phyloP scores from a whole-genome alignment of 2,797 vertebrate species.

The Yasuhikotakia modesta region DNA sequence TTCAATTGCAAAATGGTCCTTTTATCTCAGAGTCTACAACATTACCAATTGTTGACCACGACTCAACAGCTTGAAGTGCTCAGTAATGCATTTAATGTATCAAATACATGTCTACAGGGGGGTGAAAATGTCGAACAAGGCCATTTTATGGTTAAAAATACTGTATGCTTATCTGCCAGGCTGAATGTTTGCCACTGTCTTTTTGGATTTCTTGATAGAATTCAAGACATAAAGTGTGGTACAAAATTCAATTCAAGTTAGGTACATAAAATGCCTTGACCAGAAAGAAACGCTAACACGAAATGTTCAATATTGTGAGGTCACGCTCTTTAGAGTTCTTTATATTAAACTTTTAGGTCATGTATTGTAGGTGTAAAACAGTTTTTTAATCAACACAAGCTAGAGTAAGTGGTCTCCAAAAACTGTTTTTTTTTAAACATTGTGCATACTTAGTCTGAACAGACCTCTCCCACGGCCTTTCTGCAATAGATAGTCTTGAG shows the following conservation, averaged over 20 bases:
- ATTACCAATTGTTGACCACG: not conserved
- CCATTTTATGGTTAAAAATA: conserved; percentile 11
- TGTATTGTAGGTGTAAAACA: not conserved
- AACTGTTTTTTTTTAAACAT: too few species aligned
- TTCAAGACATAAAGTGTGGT: not conserved
- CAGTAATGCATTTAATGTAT: conserved; percentile 28
- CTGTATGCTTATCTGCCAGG: not conserved
- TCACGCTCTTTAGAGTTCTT: not conserved
- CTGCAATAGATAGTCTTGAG: not conserved
- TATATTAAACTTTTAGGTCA: not conserved
- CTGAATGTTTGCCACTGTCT: conserved; percentile 35
- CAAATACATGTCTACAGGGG: not conserved
- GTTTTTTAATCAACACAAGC: not conserved
- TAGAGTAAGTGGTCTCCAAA: not conserved
- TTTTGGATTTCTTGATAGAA: conserved; percentile 8
- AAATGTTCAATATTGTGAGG: not conserved
- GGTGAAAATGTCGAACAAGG: conserved; percentile 13
- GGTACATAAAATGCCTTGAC: not conserved
- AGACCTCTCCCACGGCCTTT: not conserved
- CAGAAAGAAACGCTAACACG: not conserved
- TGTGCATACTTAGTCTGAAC: not conserved
- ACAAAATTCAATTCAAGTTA: not conserved
- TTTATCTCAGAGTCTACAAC: not conserved
- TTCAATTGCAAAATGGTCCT: conserved; percentile 17
- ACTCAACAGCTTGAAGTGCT: conserved; percentile 31